Evolutionary conservation across 1,140 invertebrate species (phyloP).

Genomic region (Sarcophaga peregrina): DNA sequence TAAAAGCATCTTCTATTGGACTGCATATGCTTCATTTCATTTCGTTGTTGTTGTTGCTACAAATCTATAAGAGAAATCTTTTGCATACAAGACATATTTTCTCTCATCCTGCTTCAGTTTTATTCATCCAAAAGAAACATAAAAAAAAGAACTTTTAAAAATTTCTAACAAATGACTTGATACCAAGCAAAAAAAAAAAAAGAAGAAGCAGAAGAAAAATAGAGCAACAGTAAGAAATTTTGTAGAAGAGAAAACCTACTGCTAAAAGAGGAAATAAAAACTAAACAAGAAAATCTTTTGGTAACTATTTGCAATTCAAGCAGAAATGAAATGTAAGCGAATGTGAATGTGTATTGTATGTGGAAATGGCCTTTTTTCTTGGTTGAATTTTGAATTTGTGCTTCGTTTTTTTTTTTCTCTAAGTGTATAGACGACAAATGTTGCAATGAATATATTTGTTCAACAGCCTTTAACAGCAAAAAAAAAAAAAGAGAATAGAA

Average conservation of each 20-base stretch:
- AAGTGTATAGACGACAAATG: slow-evolving; percentile 41
- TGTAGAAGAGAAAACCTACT: not conserved
- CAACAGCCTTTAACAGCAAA: slow-evolving; percentile 5
- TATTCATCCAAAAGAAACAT: not conserved
- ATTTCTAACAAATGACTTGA: slow-evolving; percentile 14
- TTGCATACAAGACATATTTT: slow-evolving; percentile 41
- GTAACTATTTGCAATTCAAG: slow-evolving; percentile 47
- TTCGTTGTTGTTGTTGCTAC: slow-evolving; percentile 12
- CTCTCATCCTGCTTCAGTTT: not conserved
- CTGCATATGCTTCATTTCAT: slow-evolving; percentile 23
- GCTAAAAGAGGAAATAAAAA: slow-evolving; percentile 8
- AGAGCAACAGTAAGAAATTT: not conserved
- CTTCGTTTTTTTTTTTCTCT: no score
- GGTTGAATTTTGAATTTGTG: no score
- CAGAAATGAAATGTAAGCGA: slow-evolving; percentile 39
- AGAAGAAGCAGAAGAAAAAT: slow-evolving; percentile 11
- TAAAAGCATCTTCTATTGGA: no score
- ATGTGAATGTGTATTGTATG: not conserved
- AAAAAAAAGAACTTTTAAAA: not conserved
- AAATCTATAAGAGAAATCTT: slow-evolving; percentile 34
- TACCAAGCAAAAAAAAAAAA: not conserved
- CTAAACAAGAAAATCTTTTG: slow-evolving; percentile 41
- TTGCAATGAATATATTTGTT: slow-evolving; percentile 48
- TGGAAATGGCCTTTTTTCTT: no score
- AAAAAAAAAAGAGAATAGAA: not conserved